Evolutionary conservation across 2,113 vertebrate species (phyloP).

Genomic region (Silurus glanis): DNA sequence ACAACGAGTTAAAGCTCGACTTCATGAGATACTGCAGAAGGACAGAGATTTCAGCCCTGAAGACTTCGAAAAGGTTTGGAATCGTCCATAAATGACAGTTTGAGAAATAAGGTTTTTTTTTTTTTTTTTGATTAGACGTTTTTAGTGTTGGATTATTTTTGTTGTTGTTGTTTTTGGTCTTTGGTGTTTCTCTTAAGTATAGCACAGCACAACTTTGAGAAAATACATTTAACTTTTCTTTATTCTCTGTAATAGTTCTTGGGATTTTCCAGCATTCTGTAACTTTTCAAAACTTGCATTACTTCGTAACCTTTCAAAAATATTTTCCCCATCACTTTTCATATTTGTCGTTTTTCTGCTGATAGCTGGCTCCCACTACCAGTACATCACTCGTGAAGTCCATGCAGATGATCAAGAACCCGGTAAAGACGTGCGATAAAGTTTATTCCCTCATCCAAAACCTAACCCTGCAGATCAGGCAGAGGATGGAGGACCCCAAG

Average conservation of each 20-base stretch:
- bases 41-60: slow-evolving; percentile 83
- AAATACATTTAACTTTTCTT: background rate
- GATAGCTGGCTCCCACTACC: slow-evolving; percentile 83
- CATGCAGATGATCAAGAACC: slow-evolving; percentile 88
- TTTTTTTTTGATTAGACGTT: too few relatives aligned
- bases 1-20: slow-evolving; percentile 84
- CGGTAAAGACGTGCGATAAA: slow-evolving; percentile 86
- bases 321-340: background rate
- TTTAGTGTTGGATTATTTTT: too few relatives aligned
- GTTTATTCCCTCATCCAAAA: slow-evolving; percentile 87
- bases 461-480: slow-evolving; percentile 85
- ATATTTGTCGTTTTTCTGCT: slow-evolving; percentile 31
- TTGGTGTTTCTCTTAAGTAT: background rate
- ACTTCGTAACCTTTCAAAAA: background rate
- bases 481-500: slow-evolving; percentile 86
- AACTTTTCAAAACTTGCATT: background rate
- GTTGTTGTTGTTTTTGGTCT: background rate
- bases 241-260: background rate
- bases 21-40: slow-evolving; percentile 87
- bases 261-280: background rate
- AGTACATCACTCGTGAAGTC: slow-evolving; percentile 84
- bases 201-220: background rate
- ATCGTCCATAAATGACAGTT: background rate
- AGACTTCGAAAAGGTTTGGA: slow-evolving; percentile 83
- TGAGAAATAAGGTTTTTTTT: background rate